phyloP scores from a whole-genome alignment of 2,797 vertebrate species.

The Amblyopsis hoosieri region DNA sequence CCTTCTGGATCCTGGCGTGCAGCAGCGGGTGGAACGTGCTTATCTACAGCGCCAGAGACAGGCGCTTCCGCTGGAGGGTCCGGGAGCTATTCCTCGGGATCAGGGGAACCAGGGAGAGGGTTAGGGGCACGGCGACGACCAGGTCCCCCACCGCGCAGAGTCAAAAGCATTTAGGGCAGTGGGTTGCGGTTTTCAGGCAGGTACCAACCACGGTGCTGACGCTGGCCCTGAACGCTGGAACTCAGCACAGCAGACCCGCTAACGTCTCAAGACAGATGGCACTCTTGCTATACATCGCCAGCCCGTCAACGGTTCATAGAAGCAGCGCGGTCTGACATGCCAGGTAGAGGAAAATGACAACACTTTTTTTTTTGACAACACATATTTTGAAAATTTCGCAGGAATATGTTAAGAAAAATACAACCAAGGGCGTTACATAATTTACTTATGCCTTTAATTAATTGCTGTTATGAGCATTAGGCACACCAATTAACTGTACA shows the following conservation, averaged over 20 bases:
- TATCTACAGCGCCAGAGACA: constrained; percentile 54
- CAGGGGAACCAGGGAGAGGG: neutral
- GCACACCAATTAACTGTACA: neutral
- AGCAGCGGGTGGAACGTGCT: constrained; percentile 64
- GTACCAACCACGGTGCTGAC: neutral
- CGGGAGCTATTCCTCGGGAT: constrained; percentile 41
- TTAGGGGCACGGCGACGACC: neutral
- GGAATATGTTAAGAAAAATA: no score
- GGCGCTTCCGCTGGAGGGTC: constrained; percentile 42
- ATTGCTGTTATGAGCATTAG: neutral
- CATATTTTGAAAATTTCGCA: neutral
- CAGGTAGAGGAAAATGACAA: no score
- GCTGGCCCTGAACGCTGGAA: neutral
- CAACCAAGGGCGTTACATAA: no score
- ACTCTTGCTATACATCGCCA: neutral
- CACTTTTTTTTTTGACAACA: no score
- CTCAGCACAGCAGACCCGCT: neutral
- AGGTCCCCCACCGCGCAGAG: neutral
- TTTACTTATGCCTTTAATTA: no score
- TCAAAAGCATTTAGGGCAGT: neutral
- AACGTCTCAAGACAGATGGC: constrained; percentile 5
- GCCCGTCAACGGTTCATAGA: neutral
- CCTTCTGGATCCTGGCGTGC: constrained; percentile 62
- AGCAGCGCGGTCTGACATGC: neutral
- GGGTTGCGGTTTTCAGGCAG: neutral